Evolutionary conservation across 1,140 invertebrate species (phyloP).

Genomic region (Coelopa frigida): DNA sequence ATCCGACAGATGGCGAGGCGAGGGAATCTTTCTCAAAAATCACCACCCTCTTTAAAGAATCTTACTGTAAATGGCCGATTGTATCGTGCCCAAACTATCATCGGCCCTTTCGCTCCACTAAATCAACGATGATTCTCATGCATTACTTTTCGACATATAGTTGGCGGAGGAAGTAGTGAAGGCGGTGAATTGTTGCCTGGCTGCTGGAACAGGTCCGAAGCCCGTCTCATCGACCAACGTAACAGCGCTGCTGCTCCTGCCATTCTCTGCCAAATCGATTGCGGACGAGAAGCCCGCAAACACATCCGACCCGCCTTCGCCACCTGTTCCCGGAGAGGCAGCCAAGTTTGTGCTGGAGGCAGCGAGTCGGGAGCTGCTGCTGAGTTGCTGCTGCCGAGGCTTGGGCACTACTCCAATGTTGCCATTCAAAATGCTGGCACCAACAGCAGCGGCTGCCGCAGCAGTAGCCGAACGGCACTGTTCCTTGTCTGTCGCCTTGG

Average conservation of each 20-base stretch:
- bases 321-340: constrained; percentile 1
- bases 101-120: constrained; percentile 22
- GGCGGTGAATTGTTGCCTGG: constrained; percentile 29
- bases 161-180: constrained; percentile 30
- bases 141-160: constrained; percentile 21
- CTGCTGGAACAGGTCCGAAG: constrained; percentile 14
- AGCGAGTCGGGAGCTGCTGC: constrained; percentile 16
- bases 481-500: not conserved
- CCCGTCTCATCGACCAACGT: constrained; percentile 28
- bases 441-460: constrained; percentile 10
- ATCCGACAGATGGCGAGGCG: no score
- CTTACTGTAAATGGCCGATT: no score
- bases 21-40: no score
- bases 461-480: not conserved
- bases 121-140: constrained; percentile 38
- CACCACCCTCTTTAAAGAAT: no score
- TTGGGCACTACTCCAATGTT: constrained; percentile 11
- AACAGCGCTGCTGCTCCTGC: constrained; percentile 25
- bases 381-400: constrained; percentile 23
- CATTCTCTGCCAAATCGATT: constrained; percentile 25
- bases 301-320: constrained; percentile 7
- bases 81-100: no score
- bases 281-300: not conserved
- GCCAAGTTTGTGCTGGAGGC: constrained; percentile 4
- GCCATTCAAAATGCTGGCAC: not conserved